phyloP scores from a whole-genome alignment of 2,888 invertebrate species.

The Diarsia brunnea region DNA sequence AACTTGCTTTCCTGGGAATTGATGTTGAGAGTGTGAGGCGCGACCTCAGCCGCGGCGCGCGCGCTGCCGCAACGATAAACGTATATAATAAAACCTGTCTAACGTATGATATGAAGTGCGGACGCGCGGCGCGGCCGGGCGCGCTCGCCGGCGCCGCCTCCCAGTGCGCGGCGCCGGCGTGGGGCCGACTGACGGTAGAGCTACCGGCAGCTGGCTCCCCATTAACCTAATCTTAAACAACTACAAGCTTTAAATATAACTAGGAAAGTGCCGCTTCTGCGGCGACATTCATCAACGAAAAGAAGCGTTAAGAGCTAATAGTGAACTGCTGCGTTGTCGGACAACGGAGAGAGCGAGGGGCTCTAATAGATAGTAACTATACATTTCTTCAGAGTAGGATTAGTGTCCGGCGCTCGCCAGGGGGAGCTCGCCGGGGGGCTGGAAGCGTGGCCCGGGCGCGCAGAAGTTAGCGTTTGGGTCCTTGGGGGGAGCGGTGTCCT shows the following conservation, averaged over 20 bases:
- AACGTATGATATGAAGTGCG: constrained; percentile 90
- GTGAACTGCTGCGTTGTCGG: constrained; percentile 91
- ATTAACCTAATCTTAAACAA: constrained; percentile 88
- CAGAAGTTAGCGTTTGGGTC: constrained; percentile 92
- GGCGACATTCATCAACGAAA: constrained; percentile 88
- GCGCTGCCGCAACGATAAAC: constrained; percentile 88
- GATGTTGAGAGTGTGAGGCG: constrained; percentile 86
- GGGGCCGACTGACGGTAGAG: constrained; percentile 74
- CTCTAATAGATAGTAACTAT: constrained; percentile 90
- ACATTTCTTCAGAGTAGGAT: constrained; percentile 89
- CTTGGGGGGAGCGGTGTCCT: constrained; percentile 89
- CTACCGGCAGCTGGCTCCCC: constrained; percentile 79
- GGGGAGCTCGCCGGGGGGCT: constrained; percentile 90
- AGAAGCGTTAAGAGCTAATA: constrained; percentile 91
- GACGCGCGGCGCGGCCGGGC: constrained; percentile 81
- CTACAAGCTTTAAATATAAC: constrained; percentile 91
- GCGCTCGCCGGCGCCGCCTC: constrained; percentile 88
- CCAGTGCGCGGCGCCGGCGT: constrained; percentile 89
- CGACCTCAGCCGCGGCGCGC: constrained; percentile 86
- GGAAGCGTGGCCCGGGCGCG: constrained; percentile 91
- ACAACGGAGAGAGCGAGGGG: constrained; percentile 90
- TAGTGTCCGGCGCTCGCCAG: constrained; percentile 91
- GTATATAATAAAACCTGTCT: constrained; percentile 90
- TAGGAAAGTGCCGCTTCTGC: constrained; percentile 87
- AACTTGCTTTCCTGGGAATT: constrained; percentile 91